phyloP scores from a whole-genome alignment of 2,113 vertebrate genomes.

The Pionites leucogaster region DNA sequence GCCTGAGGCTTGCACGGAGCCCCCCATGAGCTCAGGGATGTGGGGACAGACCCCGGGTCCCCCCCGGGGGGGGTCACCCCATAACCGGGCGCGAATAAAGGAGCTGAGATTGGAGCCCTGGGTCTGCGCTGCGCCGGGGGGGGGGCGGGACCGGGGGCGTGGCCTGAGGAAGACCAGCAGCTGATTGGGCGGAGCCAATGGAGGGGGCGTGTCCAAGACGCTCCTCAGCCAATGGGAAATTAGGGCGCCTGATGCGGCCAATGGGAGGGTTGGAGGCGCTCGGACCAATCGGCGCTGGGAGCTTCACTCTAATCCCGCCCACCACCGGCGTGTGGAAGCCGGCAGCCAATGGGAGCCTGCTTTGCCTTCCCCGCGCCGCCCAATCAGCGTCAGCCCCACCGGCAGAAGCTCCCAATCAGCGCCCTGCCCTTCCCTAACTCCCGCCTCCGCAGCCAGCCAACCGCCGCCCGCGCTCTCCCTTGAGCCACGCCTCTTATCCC shows the following conservation, averaged over 20 bases:
- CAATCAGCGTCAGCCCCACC: background rate
- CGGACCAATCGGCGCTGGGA: accelerated
- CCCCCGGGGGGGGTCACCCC: background rate
- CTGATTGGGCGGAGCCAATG: accelerated
- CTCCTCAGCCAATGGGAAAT: background rate
- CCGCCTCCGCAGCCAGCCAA: background rate
- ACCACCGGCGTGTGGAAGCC: background rate
- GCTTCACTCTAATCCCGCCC: background rate
- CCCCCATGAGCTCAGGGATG: background rate
- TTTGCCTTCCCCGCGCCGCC: accelerated
- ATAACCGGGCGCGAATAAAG: background rate
- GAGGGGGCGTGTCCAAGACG: background rate
- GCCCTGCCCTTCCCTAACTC: too few species aligned
- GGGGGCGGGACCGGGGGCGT: background rate
- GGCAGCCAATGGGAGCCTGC: background rate
- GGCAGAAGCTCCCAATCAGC: background rate
- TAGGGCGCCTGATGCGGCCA: background rate
- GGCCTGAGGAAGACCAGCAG: background rate
- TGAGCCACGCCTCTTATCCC: background rate
- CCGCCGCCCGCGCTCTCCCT: background rate
- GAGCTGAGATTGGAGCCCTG: background rate
- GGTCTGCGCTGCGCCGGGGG: too few species aligned
- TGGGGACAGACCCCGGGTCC: accelerated
- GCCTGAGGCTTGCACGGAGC: background rate
- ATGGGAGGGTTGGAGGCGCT: background rate